These are phyloP conservation scores for Drosophila bipectinata DNA, from an alignment of 1,140 invertebrate genomes.

Conservation along the genomic window DNA sequence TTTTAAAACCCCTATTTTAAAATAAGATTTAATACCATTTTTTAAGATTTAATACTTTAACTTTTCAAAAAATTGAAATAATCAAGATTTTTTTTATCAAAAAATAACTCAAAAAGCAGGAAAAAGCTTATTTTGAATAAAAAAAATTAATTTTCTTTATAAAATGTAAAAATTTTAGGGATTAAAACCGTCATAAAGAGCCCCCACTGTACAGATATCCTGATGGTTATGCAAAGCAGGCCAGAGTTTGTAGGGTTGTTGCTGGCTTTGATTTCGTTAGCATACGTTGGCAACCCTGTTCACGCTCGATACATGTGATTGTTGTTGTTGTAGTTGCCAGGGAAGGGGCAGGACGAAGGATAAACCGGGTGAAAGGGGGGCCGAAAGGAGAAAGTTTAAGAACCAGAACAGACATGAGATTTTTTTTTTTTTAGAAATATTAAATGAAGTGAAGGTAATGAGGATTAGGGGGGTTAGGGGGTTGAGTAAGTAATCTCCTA, in stretches of 20 bases:
- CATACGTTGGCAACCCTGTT: slow-evolving; percentile 52
- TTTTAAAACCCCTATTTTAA: no score
- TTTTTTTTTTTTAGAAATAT: slow-evolving; percentile 4
- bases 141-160: no score
- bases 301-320: slow-evolving; percentile 72
- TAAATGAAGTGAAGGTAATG: background rate
- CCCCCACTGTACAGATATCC: slow-evolving; percentile 19
- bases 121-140: no score
- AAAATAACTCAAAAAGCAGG: no score
- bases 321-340: slow-evolving; percentile 10
- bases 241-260: slow-evolving; percentile 60
- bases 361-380: background rate
- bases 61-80: no score
- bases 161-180: no score
- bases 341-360: background rate
- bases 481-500: slow-evolving; percentile 17
- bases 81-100: no score
- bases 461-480: background rate
- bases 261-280: slow-evolving; percentile 62
- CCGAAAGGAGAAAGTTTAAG: background rate
- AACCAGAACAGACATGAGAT: slow-evolving; percentile 7
- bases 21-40: no score
- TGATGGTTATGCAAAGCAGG: slow-evolving; percentile 75
- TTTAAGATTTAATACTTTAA: no score
- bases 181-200: background rate